These are phyloP conservation scores for Toxotes chatareus DNA, from an alignment of 2,113 vertebrate species.

Conservation along the genomic window DNA sequence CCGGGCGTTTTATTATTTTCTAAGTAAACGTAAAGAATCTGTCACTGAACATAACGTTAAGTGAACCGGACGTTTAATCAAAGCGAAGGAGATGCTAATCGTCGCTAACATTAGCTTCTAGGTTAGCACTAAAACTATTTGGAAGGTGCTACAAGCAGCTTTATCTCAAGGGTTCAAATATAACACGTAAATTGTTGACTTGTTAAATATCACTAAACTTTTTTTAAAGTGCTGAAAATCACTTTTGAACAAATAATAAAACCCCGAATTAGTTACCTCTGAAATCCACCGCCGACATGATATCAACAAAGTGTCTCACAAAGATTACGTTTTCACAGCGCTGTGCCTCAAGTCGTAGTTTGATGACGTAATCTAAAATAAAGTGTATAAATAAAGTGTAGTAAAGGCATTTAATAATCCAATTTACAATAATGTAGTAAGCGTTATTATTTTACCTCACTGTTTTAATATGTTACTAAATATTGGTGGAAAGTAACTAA, in stretches of 20 bases:
- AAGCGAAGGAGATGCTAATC: constrained; percentile 16
- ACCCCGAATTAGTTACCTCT: constrained; percentile 62
- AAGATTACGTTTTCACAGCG: neutral
- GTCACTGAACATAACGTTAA: no score
- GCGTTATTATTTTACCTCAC: neutral
- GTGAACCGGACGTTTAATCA: neutral
- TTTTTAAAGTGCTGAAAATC: accelerated
- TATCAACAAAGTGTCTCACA: constrained; percentile 65
- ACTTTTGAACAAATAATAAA: neutral
- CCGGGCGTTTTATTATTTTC: neutral
- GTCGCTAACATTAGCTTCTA: constrained; percentile 38
- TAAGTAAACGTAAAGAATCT: no score
- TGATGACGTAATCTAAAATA: constrained; percentile 62
- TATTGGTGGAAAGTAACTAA: no score
- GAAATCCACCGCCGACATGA: constrained; percentile 83
- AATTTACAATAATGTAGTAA: no score
- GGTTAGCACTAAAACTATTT: neutral
- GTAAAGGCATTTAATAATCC: no score
- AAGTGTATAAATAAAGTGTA: neutral
- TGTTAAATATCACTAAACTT: neutral
- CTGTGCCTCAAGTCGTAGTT: neutral
- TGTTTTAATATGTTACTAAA: neutral
- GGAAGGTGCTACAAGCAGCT: no score
- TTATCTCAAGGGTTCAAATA: neutral
- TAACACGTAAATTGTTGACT: accelerated